A percentile compares a stretch with the other conserved stretches of the same genome.
These are phyloP conservation scores for Microctonus hyperodae DNA, from an alignment of 2,888 invertebrate genomes.

Conservation along the genomic window DNA sequence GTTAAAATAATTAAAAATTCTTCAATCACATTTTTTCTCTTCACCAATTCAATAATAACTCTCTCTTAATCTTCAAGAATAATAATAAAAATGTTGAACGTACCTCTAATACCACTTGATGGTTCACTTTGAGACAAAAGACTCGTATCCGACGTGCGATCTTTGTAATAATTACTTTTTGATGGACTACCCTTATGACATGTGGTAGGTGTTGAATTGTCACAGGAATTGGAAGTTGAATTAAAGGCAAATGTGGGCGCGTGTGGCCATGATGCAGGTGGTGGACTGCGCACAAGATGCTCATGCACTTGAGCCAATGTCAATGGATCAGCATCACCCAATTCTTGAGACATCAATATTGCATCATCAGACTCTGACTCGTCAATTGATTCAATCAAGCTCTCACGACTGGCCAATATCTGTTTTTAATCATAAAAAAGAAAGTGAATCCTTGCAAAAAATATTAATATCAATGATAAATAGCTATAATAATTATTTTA, in stretches of 20 bases:
- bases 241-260: conserved; percentile 69
- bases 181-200: conserved; percentile 52
- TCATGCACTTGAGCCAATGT: conserved; percentile 82
- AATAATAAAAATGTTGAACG: conserved; percentile 20
- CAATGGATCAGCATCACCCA: conserved; percentile 74
- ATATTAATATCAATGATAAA: no score
- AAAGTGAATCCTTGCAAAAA: no score
- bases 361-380: conserved; percentile 80
- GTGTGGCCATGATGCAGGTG: conserved; percentile 79
- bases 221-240: conserved; percentile 29
- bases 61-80: background rate
- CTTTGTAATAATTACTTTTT: conserved; percentile 45
- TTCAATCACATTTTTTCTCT: no score
- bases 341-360: conserved; percentile 75
- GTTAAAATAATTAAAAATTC: no score
- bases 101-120: conserved; percentile 57
- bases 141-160: conserved; percentile 47
- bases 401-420: conserved; percentile 82
- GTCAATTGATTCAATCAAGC: conserved; percentile 75
- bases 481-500: no score
- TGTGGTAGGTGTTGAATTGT: conserved; percentile 42
- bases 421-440: conserved; percentile 54
- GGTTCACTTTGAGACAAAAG: conserved; percentile 57
- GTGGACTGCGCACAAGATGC: conserved; percentile 83
- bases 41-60: no score